Conservation (phyloP, 2,888 invertebrate genomes). For the Mythimna albipuncta region DNA sequence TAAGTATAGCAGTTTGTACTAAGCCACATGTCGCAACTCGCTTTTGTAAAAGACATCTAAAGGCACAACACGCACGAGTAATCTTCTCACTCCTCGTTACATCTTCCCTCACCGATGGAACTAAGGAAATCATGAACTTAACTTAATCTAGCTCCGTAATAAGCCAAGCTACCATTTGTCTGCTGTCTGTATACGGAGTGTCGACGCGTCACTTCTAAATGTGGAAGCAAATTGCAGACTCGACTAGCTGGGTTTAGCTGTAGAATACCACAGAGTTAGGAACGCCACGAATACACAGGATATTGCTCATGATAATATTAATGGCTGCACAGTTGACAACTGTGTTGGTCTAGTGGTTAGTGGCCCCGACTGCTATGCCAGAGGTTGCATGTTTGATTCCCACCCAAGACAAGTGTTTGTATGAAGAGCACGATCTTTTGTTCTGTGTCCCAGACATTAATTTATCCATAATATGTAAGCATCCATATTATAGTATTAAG, state of each 20-base stretch:
- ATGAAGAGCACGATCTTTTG: no score
- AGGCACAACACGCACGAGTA: slow-evolving; percentile 6
- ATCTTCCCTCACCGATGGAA: slow-evolving; percentile 16
- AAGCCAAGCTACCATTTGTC: slow-evolving; percentile 53
- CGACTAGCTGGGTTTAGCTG: not conserved
- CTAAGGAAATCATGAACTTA: slow-evolving; percentile 43
- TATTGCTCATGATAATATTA: not conserved
- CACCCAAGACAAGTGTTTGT: no score
- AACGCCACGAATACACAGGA: not conserved
- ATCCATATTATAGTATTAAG: no score
- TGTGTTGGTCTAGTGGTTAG: no score
- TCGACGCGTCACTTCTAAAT: slow-evolving; percentile 47
- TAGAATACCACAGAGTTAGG: not conserved
- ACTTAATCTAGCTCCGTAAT: slow-evolving; percentile 49
- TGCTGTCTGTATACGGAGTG: slow-evolving; percentile 45
- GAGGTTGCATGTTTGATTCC: no score
- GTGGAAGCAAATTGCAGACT: slow-evolving; percentile 44
- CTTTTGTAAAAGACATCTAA: not conserved
- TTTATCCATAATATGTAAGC: no score
- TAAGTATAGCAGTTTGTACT: no score
- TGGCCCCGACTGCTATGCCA: no score
- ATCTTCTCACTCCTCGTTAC: slow-evolving; percentile 18
- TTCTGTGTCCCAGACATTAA: no score
- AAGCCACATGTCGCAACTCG: not conserved
- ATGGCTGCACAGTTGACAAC: no score